These are phyloP conservation scores for Tyrannus savana DNA, from an alignment of 2,113 vertebrate species.

Conservation along the genomic window DNA sequence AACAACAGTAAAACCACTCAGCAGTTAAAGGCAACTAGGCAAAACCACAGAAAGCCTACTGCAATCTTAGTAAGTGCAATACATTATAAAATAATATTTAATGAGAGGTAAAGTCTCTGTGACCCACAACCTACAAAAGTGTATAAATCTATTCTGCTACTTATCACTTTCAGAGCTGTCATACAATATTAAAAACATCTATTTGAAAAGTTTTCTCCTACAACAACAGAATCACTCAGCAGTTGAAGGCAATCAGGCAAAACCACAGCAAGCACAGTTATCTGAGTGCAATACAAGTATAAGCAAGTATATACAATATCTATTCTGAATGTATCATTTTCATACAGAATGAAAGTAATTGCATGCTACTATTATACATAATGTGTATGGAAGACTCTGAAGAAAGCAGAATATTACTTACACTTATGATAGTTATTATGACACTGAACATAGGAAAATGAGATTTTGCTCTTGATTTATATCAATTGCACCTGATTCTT, in stretches of 20 bases:
- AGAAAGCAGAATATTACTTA: not conserved
- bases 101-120: slow-evolving; percentile 17
- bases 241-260: not conserved
- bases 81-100: slow-evolving; percentile 34
- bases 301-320: not conserved
- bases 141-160: slow-evolving; percentile 3
- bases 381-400: not conserved
- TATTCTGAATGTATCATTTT: not conserved
- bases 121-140: not conserved
- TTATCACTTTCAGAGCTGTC: slow-evolving; percentile 19
- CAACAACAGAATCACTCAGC: slow-evolving; percentile 1
- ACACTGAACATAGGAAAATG: not conserved
- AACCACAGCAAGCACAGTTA: not conserved
- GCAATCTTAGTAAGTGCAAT: not conserved
- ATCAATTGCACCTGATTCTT: not conserved
- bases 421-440: not conserved
- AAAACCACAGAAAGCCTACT: slow-evolving; percentile 23
- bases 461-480: not conserved
- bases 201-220: not conserved
- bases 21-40: not conserved
- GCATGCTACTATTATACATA: not conserved
- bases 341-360: not conserved
- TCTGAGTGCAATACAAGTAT: not conserved
- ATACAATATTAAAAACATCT: slow-evolving; percentile 48
- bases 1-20: slow-evolving; percentile 13